Base-by-base conservation (phyloP, 2,888 invertebrate species). In the Ypsolopha scabrella region DNA sequence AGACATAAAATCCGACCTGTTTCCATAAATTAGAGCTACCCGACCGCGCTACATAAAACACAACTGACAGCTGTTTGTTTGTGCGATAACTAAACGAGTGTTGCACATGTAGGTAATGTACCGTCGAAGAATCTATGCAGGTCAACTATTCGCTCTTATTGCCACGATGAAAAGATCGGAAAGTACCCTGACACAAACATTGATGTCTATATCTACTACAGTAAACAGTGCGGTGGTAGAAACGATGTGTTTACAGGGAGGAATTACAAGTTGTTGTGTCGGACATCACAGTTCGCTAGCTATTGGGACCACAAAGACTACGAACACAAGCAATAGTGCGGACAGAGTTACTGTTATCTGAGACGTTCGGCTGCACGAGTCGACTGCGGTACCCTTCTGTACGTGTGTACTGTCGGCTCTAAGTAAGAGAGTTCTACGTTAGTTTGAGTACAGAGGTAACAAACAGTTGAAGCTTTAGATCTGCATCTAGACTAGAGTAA, bases 21-120 rank as follows among this genome's bases (percentile, higher is more conserved):
- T 46, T 46, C 46, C 46, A 46, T 46, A 35, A 46, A 46, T 46
- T 35, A n/a, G n/a, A n/a, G n/a, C n/a, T n/a, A 46, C 33, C 35
- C 11, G 35, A 34, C 11, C 10, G 11, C 10, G 24, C 34, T 36
- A 46, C 46, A 35, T 33, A 34, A 33, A 46, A 35, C 46, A 46
- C n/a, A 34, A 35, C 46, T 10, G 46, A 46, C 46, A 34, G 24
- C 24, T 46, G 46, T 46, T 46, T 46, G 46, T 6, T 46, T 46
- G 46, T 6, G 46, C 44, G 44, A 44, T 44, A 44, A 10, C 33
- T 10, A 24, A 24, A 14, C 14, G 10, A 11, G 39, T 11, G 11
- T 39, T 11, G 10, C 39, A 6, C 39, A 38, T 39, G 39, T 39
- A 11, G 39, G 39, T 39, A 11, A 10, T 10, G 39, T 3, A 24